Base-by-base conservation (phyloP, 2,113 vertebrate species). In the Calyptommatus sinebrachiatus region DNA sequence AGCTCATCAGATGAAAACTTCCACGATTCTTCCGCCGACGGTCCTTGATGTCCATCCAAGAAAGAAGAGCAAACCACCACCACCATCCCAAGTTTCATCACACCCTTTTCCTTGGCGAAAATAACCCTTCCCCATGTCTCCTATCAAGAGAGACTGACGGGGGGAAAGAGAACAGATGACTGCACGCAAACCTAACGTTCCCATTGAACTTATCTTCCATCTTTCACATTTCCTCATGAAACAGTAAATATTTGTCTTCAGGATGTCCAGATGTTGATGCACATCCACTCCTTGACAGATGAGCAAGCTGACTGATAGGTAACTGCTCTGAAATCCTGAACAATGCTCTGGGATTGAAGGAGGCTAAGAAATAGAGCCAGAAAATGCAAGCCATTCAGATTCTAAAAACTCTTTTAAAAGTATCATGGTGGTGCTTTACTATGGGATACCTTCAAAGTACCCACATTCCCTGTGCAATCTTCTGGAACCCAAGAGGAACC, bases 251-350 rank as follows among this genome's bases (percentile, higher is more conserved):
- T 66, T 76, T 82, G 45, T 1, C 71, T 53, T 65, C 80, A 0
- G 29, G 68, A 29, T 61, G 78, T 0, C 50, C 76, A 82, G 63
- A 71, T 41, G 57, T 35, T 8, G 66, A 29, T 77, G 26, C 8
- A 0, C 1, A 22, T 35, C 31, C 79, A 60, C 46, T 12, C 48
- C 0, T 0, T 50, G 21, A 31, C 24, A 0, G 0, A 71, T 0
- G 11, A 85, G 11, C 72, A 84, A 7, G 0, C 8, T 71, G 26
- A 75, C 57, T 57, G 82, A 83, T 26, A 60, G 26, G 22, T 35
- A 83, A 71, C 7, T 20, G 14, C 29, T 20, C 66, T 22, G 65
- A 60, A 84, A 76, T 1, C 28, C 0, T 71, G 65, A 70, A 14
- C 67, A 77, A 24, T 66, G 67, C 10, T 67, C 14, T 62, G 60